A percentile compares a stretch with the other conserved stretches of the same genome.
Conservation (phyloP, 2,888 invertebrate genomes). For the Drosophila histrio region DNA sequence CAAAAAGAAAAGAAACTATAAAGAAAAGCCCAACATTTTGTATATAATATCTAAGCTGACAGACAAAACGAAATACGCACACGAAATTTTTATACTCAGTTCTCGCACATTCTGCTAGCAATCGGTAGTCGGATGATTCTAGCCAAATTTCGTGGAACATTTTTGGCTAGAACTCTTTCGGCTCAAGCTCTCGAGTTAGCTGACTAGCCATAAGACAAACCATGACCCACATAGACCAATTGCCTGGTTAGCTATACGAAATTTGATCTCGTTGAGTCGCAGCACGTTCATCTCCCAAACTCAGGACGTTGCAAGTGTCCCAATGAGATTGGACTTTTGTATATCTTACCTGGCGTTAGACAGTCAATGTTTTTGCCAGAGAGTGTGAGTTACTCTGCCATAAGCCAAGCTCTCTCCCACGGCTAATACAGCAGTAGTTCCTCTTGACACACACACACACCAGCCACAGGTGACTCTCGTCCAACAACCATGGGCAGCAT, state of each 20-base stretch:
- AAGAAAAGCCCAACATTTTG: conserved; percentile 66
- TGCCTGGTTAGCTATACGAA: conserved; percentile 4
- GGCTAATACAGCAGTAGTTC: conserved; percentile 22
- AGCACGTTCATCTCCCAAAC: conserved; percentile 63
- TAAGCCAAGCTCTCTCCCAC: conserved; percentile 73
- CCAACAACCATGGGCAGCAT: conserved; percentile 7
- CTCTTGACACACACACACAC: not conserved
- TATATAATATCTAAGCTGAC: conserved; percentile 67
- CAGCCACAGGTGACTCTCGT: conserved; percentile 61
- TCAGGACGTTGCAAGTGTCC: conserved; percentile 18
- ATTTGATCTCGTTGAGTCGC: not conserved
- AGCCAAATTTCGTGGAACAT: conserved; percentile 81
- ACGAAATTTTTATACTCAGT: conserved; percentile 56
- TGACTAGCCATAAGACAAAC: conserved; percentile 55
- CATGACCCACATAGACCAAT: conserved; percentile 79
- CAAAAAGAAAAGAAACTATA: conserved; percentile 25
- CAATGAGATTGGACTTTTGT: not conserved
- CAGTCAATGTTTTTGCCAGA: conserved; percentile 15
- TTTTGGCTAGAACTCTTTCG: conserved; percentile 44
- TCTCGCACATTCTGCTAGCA: conserved; percentile 21
- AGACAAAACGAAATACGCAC: conserved; percentile 64
- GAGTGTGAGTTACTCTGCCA: conserved; percentile 7
- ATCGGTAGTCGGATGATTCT: not conserved
- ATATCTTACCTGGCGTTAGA: conserved; percentile 11
- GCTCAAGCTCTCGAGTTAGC: conserved; percentile 5